phyloP scores from a whole-genome alignment of 2,888 invertebrate species.

The Deilephila porcellus region DNA sequence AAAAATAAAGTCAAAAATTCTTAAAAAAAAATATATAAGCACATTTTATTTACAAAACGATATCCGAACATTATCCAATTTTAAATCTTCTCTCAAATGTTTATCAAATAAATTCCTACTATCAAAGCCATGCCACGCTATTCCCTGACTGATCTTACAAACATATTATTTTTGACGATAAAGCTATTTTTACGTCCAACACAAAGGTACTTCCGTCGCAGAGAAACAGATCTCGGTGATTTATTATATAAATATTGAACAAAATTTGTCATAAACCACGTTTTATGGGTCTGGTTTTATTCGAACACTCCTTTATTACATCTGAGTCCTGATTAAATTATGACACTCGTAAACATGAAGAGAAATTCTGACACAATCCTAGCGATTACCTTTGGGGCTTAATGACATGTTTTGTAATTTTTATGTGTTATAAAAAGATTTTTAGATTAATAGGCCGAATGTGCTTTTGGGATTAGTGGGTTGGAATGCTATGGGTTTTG shows the following conservation, averaged over 20 bases:
- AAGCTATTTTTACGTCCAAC: conserved; percentile 51
- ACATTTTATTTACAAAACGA: not conserved
- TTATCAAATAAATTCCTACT: not conserved
- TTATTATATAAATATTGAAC: conserved; percentile 73
- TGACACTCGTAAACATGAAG: conserved; percentile 61
- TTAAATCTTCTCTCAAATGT: not conserved
- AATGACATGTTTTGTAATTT: conserved; percentile 16
- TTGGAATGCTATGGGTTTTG: no score
- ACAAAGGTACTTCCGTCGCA: conserved; percentile 54
- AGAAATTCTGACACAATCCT: conserved; percentile 58
- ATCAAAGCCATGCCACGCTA: conserved; percentile 20
- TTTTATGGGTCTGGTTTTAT: conserved; percentile 62
- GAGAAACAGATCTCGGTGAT: conserved; percentile 70
- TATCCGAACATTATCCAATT: not conserved
- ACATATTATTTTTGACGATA: conserved; percentile 54
- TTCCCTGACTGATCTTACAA: conserved; percentile 35
- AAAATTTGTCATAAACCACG: conserved; percentile 71
- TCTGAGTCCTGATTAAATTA: conserved; percentile 69
- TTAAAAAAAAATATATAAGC: no score
- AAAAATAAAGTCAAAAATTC: not conserved
- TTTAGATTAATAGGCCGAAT: not conserved
- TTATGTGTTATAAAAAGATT: conserved; percentile 5
- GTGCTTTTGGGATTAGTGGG: not conserved
- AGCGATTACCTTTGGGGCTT: conserved; percentile 51
- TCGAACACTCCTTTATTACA: conserved; percentile 59